phyloP scores from a whole-genome alignment of 2,888 invertebrate genomes.

The Sturmia bella region DNA sequence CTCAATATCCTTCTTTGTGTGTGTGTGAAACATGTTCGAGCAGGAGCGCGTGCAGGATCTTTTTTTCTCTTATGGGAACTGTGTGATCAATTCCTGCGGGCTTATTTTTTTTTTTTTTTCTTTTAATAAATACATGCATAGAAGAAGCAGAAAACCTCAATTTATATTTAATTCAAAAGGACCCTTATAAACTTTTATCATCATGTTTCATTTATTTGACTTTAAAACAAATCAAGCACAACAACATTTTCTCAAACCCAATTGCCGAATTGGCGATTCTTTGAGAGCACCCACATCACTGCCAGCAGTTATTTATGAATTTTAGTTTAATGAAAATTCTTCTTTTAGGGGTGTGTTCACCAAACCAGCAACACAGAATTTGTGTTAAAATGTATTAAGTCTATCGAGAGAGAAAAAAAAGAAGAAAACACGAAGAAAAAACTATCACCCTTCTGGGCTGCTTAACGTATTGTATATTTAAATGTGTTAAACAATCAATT shows the following conservation, averaged over 20 bases:
- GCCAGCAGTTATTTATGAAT: conserved; percentile 57
- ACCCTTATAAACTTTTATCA: conserved; percentile 34
- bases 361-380: too few species aligned
- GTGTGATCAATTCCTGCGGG: too few species aligned
- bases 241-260: not conserved
- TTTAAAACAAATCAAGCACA: conserved; percentile 44
- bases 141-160: conserved; percentile 34
- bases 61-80: too few species aligned
- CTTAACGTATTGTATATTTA: not conserved
- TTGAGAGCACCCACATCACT: conserved; percentile 53
- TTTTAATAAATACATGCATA: not conserved
- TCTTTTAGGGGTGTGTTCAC: conserved; percentile 47
- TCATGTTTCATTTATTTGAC: conserved; percentile 28
- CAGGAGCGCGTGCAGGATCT: too few species aligned
- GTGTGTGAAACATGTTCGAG: too few species aligned
- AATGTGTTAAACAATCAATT: conserved; percentile 21
- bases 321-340: conserved; percentile 4
- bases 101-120: not conserved
- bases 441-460: conserved; percentile 41
- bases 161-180: conserved; percentile 17
- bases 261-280: not conserved
- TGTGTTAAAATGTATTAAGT: too few species aligned
- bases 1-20: conserved; percentile 12
- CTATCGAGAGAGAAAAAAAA: too few species aligned
- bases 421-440: too few species aligned